phyloP scores from a whole-genome alignment of 1,140 invertebrate species.

The Colletes latitarsis region DNA sequence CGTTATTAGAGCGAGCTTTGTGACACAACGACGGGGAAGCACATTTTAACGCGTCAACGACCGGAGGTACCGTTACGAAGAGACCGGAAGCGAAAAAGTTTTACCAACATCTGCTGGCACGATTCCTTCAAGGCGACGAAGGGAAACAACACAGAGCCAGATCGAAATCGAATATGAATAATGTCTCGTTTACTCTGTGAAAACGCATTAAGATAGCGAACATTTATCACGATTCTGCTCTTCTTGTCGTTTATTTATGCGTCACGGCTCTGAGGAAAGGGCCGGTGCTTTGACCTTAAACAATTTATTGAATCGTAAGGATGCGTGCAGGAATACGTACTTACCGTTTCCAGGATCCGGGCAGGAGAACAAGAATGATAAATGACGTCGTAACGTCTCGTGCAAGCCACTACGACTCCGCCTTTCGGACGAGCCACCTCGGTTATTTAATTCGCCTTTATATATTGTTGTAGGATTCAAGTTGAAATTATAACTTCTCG shows the following conservation, averaged over 20 bases:
- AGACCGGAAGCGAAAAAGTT: background rate
- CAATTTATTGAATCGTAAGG: conserved; percentile 38
- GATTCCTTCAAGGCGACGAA: too few relatives aligned
- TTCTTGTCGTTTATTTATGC: background rate
- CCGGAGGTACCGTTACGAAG: too few relatives aligned
- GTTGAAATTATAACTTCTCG: conserved; percentile 14
- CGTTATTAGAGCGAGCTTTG: background rate
- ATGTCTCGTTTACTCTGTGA: background rate
- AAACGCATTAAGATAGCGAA: background rate
- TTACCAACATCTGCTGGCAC: background rate
- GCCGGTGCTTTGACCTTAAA: conserved; percentile 32
- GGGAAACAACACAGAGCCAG: background rate
- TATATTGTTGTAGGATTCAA: background rate
- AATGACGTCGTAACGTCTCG: conserved; percentile 50
- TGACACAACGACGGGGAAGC: background rate
- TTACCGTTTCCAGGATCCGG: conserved; percentile 9
- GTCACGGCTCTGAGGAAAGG: background rate
- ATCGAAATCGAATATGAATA: conserved; percentile 30
- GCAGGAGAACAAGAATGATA: conserved; percentile 38
- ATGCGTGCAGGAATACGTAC: conserved; percentile 23
- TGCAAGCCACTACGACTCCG: background rate
- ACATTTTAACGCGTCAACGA: too few relatives aligned
- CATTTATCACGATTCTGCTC: background rate
- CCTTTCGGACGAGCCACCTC: conserved; percentile 10
- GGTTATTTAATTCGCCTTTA: conserved; percentile 31